phyloP scores from a whole-genome alignment of 2,797 vertebrate species.

The Protosalanx chinensis region DNA sequence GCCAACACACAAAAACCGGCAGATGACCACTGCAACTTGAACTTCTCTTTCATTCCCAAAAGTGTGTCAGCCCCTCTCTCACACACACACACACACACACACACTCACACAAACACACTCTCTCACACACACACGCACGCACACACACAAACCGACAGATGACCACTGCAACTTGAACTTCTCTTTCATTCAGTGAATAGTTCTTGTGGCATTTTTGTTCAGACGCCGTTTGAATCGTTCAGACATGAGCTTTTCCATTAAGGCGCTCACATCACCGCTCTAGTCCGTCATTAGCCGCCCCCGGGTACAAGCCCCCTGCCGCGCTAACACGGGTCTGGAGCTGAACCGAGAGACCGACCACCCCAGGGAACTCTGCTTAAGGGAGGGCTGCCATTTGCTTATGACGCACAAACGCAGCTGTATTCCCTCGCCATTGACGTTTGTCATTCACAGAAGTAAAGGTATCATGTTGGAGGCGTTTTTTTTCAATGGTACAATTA shows the following conservation, averaged over 20 bases:
- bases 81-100: too few species aligned
- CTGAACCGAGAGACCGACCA: constrained; percentile 27
- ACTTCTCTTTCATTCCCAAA: neutral
- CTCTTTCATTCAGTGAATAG: neutral
- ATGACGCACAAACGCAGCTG: constrained; percentile 69
- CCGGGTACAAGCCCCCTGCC: constrained; percentile 29
- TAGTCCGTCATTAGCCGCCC: constrained; percentile 47
- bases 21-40: neutral
- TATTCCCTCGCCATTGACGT: constrained; percentile 48
- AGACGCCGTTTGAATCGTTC: constrained; percentile 5
- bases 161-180: neutral
- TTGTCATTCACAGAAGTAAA: constrained; percentile 47
- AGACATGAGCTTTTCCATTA: constrained; percentile 21
- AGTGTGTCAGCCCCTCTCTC: too few species aligned
- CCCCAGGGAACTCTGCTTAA: constrained; percentile 51
- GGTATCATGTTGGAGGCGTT: constrained; percentile 31
- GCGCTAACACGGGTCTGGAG: constrained; percentile 30
- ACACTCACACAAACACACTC: too few species aligned
- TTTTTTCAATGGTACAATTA: constrained; percentile 29
- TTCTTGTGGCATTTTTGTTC: neutral
- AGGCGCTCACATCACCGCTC: constrained; percentile 21
- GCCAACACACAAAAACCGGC: neutral
- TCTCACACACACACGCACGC: too few species aligned
- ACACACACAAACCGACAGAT: neutral
- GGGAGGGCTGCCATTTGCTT: constrained; percentile 60